Evolutionary conservation across 2,797 vertebrate species (phyloP).

Genomic region (Gymnoscopelus microlampas): DNA sequence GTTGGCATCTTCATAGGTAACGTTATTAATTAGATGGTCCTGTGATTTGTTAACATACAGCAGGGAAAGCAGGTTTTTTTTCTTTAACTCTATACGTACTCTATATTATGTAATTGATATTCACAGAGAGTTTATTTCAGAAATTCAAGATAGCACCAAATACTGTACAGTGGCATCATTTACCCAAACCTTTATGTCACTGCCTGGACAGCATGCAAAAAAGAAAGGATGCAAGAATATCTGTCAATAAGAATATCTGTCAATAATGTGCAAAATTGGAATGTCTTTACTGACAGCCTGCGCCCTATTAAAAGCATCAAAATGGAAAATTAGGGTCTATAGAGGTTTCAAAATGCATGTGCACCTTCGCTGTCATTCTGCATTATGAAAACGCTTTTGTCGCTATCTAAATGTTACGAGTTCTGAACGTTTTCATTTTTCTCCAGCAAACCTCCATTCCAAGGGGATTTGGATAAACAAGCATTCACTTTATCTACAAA

Average conservation of each 20-base stretch:
- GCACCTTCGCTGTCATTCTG: not conserved
- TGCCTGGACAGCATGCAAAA: conserved; percentile 32
- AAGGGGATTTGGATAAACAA: conserved; percentile 22
- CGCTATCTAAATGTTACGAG: not conserved
- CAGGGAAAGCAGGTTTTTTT: conserved; percentile 20
- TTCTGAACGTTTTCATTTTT: not conserved
- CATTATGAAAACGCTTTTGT: not conserved
- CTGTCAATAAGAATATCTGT: not conserved
- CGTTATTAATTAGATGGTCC: conserved; percentile 13
- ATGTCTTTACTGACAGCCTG: conserved; percentile 7
- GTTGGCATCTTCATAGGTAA: not conserved
- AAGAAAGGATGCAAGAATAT: conserved; percentile 16
- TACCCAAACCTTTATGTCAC: no score
- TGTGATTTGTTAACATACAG: conserved; percentile 36
- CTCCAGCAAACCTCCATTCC: not conserved
- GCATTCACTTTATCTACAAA: conserved; percentile 23
- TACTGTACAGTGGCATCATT: not conserved
- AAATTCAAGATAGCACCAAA: not conserved
- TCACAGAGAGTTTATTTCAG: conserved; percentile 1
- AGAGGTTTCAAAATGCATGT: not conserved
- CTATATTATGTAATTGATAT: conserved; percentile 50
- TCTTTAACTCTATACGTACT: conserved; percentile 1
- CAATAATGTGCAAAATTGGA: conserved; percentile 19
- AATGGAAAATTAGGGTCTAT: conserved; percentile 3
- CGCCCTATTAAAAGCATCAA: conserved; percentile 6